Percentiles rank a stretch among this genome's conserved stretches.
Evolutionary conservation across 1,140 invertebrate genomes (phyloP).

Genomic region (Musca vetustissima): DNA sequence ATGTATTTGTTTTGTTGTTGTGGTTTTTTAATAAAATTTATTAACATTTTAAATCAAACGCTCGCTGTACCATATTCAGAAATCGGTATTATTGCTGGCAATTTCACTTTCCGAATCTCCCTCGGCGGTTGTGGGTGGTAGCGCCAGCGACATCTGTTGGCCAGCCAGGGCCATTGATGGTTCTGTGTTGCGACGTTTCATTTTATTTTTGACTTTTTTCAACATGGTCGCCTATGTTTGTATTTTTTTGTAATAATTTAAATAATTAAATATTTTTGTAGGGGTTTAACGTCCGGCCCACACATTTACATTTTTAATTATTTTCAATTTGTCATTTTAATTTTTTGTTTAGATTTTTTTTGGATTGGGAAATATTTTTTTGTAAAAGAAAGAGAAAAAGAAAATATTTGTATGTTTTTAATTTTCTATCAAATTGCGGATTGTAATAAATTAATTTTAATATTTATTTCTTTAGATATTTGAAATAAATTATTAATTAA

Average conservation of each 20-base stretch:
- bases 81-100: slow-evolving; percentile 55
- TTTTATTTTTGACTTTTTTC: slow-evolving; percentile 91
- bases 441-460: no score
- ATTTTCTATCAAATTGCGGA: no score
- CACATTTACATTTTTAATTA: neutral
- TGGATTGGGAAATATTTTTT: neutral
- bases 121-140: slow-evolving; percentile 54
- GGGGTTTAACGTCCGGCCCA: neutral
- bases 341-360: neutral
- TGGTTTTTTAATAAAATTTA: neutral
- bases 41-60: slow-evolving; percentile 63
- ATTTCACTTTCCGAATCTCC: slow-evolving; percentile 56
- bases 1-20: neutral
- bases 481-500: no score
- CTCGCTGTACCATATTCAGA: slow-evolving; percentile 68
- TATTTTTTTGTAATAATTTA: no score
- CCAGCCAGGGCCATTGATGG: slow-evolving; percentile 77
- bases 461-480: no score
- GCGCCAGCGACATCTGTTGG: slow-evolving; percentile 60
- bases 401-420: no score
- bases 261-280: slow-evolving; percentile 53
- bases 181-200: slow-evolving; percentile 91
- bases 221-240: slow-evolving; percentile 72
- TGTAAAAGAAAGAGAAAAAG: neutral
- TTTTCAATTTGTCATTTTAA: neutral